Conservation (phyloP, 1,140 invertebrate species). For the Pseudachorutes palmiensis region DNA sequence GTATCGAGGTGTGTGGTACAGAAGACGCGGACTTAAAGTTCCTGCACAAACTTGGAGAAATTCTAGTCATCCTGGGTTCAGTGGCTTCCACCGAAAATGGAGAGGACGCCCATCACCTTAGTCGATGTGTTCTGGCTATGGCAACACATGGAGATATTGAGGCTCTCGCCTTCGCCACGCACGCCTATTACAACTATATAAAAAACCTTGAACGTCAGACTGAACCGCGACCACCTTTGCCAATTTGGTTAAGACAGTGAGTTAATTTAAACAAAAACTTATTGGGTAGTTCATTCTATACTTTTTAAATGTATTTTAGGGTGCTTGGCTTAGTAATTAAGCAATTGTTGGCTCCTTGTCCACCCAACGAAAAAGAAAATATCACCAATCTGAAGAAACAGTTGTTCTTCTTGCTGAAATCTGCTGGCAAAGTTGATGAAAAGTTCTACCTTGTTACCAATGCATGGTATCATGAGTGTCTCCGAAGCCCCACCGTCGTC, state of each 20-base stretch:
- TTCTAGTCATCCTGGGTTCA: not conserved
- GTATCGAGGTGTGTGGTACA: not conserved
- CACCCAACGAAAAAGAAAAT: constrained; percentile 8
- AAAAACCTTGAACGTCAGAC: not conserved
- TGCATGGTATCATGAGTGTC: constrained; percentile 12
- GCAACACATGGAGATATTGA: not conserved
- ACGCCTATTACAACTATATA: not conserved
- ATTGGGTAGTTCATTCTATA: too few species aligned
- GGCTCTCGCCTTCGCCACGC: not conserved
- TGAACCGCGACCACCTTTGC: not conserved
- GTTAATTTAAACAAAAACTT: too few species aligned
- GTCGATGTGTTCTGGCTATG: not conserved
- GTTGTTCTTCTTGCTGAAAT: constrained; percentile 6
- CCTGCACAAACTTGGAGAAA: not conserved
- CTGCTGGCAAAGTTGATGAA: constrained; percentile 2
- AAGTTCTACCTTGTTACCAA: constrained; percentile 17
- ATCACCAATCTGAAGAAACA: constrained; percentile 11
- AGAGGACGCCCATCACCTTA: not conserved
- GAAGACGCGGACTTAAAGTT: not conserved
- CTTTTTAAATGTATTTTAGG: too few species aligned
- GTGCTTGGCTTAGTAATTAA: too few species aligned
- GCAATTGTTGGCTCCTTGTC: too few species aligned
- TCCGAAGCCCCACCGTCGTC: constrained; percentile 8
- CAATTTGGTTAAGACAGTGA: not conserved
- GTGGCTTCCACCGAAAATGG: not conserved